Conservation (phyloP, 2,888 invertebrate species). For the Teleogryllus oceanicus region DNA sequence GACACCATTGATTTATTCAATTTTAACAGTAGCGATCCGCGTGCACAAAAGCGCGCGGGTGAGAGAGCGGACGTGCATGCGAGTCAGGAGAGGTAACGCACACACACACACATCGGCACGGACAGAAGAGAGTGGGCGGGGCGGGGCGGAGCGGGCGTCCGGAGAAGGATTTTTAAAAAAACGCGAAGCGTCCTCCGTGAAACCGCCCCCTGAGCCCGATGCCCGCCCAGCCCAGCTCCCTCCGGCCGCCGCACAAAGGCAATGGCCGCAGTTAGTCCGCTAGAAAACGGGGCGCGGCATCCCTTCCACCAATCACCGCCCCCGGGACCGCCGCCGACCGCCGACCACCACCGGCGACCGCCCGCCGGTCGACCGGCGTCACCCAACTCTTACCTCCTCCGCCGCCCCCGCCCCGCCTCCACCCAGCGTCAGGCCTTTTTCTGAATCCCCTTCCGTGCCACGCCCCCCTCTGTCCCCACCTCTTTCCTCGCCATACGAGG, state of each 20-base stretch:
- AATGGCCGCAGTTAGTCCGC: conserved; percentile 18
- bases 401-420: conserved; percentile 20
- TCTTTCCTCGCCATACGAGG: neutral
- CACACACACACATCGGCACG: neutral
- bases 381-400: conserved; percentile 21
- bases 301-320: neutral
- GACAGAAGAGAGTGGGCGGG: neutral
- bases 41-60: neutral
- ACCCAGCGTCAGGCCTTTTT: conserved; percentile 19
- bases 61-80: neutral
- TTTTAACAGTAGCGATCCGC: neutral
- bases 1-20: conserved; percentile 18
- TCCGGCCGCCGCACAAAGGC: neutral
- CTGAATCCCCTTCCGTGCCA: neutral
- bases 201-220: conserved; percentile 22
- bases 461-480: neutral
- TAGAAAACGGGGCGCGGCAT: neutral
- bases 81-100: neutral
- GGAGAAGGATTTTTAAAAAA: neutral
- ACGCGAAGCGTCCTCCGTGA: conserved; percentile 8
- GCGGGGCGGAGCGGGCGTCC: neutral
- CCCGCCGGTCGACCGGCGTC: conserved; percentile 21
- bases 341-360: neutral
- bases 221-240: neutral
- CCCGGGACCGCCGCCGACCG: neutral